Evolutionary conservation across 2,797 vertebrate genomes (phyloP).

Genomic region (Xiphophorus birchmanni): DNA sequence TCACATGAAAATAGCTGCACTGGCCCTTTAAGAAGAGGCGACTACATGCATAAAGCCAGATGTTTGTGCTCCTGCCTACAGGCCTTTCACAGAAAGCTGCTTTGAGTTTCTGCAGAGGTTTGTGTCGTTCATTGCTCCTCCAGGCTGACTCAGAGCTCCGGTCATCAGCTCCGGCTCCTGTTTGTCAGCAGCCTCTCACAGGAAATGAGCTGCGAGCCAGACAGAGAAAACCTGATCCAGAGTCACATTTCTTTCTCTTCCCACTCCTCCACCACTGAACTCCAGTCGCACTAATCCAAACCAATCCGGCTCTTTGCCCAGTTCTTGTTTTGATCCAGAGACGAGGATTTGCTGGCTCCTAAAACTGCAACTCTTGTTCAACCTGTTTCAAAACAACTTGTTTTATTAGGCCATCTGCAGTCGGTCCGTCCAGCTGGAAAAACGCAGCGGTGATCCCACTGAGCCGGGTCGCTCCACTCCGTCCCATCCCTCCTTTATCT

Average conservation of each 20-base stretch:
- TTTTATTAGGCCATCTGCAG: conserved; percentile 63
- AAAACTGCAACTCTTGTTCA: conserved; percentile 30
- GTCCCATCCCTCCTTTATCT: background rate
- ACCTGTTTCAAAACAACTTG: conserved; percentile 62
- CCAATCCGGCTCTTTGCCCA: background rate
- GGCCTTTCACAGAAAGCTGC: background rate
- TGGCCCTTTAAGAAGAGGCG: background rate
- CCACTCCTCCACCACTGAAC: background rate
- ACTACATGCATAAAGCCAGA: background rate
- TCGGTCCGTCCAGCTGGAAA: conserved; percentile 57
- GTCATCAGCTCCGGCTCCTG: conserved; percentile 5
- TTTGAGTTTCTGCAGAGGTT: background rate
- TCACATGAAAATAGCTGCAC: too few relatives aligned
- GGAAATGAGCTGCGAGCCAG: conserved; percentile 33
- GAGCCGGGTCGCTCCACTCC: conserved; percentile 13
- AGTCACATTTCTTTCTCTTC: background rate
- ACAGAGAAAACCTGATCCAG: background rate
- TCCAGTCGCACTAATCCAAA: background rate
- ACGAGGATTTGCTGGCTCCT: conserved; percentile 28
- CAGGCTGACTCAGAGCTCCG: background rate
- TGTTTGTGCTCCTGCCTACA: background rate
- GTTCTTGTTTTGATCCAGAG: conserved; percentile 21
- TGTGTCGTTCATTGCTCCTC: background rate
- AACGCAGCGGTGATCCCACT: conserved; percentile 34
- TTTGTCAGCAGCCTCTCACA: conserved; percentile 31